phyloP scores from a whole-genome alignment of 2,888 invertebrate genomes.

The Pollenia griseotomentosa region DNA sequence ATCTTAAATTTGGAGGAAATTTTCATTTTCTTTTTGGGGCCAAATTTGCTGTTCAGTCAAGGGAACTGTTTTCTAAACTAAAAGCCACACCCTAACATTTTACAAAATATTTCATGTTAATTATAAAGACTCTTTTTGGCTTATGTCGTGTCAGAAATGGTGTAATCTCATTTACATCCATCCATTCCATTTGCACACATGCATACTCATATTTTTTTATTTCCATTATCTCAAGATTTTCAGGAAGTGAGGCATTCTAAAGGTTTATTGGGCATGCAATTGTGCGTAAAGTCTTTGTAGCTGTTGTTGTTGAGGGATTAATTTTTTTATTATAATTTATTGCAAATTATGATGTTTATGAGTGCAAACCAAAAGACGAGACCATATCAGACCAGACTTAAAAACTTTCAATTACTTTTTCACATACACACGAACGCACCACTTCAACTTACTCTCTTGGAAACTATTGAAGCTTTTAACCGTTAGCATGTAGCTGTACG shows the following conservation, averaged over 20 bases:
- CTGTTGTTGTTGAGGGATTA: not conserved
- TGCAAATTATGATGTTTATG: slow-evolving; percentile 45
- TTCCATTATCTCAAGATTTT: not conserved
- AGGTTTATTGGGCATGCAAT: slow-evolving; percentile 44
- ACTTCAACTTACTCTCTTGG: not conserved
- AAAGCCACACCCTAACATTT: too few relatives aligned
- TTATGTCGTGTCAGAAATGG: not conserved
- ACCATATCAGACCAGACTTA: slow-evolving; percentile 17
- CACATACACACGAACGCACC: not conserved
- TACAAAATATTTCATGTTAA: too few relatives aligned
- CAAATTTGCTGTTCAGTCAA: too few relatives aligned
- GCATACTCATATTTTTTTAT: not conserved
- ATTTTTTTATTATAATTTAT: slow-evolving; percentile 15
- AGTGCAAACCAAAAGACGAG: slow-evolving; percentile 16
- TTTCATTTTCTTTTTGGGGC: too few relatives aligned
- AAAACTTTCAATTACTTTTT: slow-evolving; percentile 14
- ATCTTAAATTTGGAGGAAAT: too few relatives aligned
- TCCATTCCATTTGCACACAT: not conserved
- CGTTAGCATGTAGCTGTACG: not conserved
- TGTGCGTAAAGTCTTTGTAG: not conserved
- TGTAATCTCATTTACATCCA: not conserved
- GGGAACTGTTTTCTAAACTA: too few relatives aligned
- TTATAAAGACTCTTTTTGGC: not conserved
- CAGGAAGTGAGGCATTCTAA: slow-evolving; percentile 4
- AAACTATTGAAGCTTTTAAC: not conserved